Conservation (phyloP, 1,140 invertebrate species). For the Plectrocnemia conspersa region DNA sequence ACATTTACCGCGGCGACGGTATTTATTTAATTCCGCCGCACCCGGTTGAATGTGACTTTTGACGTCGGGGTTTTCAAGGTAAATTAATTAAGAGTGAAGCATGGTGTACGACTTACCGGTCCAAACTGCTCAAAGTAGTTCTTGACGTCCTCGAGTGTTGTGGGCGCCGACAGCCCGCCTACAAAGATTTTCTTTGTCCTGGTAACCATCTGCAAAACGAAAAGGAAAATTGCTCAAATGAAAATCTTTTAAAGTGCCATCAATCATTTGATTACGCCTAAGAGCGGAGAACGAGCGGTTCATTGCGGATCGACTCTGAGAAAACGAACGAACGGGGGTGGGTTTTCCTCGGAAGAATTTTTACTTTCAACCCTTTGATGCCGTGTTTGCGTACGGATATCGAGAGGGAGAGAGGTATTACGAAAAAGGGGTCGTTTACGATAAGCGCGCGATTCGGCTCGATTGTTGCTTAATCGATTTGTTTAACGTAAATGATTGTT, state of each 20-base stretch:
- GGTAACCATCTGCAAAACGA: constrained; percentile 92
- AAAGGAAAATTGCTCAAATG: constrained; percentile 4
- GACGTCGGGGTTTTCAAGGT: constrained; percentile 3
- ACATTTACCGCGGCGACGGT: too few species aligned
- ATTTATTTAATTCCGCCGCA: background rate
- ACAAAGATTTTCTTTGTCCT: constrained; percentile 99
- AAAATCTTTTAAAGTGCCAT: too few species aligned
- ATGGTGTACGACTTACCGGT: constrained; percentile 75
- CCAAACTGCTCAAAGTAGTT: constrained; percentile 99
- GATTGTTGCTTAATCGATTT: too few species aligned
- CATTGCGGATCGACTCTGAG: constrained; percentile 9
- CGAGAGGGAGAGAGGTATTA: constrained; percentile 1
- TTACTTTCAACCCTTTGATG: too few species aligned
- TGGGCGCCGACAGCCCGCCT: constrained; percentile 96
- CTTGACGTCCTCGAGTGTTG: constrained; percentile 99
- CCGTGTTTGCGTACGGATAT: too few species aligned
- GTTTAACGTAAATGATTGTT: too few species aligned
- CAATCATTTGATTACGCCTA: too few species aligned
- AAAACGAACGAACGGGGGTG: background rate
- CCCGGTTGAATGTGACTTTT: background rate
- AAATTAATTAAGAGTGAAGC: constrained; percentile 9
- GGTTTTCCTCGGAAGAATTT: too few species aligned
- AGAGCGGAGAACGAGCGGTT: too few species aligned
- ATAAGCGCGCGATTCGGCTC: too few species aligned
- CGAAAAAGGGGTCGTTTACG: background rate